Percentiles rank a stretch among this genome's conserved stretches.
Evolutionary conservation across 2,888 invertebrate species (phyloP).

Genomic region (Drosophila dives): DNA sequence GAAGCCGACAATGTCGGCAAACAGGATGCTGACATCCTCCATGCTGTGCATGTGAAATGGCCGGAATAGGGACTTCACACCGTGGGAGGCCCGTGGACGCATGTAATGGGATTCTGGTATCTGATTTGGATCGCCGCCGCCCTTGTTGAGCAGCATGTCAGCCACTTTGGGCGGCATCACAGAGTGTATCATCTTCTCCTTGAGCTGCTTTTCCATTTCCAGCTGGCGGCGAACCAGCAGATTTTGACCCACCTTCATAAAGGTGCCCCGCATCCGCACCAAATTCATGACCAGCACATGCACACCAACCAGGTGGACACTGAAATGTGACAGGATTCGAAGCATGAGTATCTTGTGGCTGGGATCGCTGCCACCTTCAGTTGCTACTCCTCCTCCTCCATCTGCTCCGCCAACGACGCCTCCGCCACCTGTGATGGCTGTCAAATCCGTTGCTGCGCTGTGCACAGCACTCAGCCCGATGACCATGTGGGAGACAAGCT

Average conservation of each 20-base stretch:
- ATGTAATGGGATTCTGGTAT: constrained; percentile 77
- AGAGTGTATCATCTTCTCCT: constrained; percentile 98
- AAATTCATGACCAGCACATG: constrained; percentile 97
- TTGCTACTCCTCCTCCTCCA: not conserved
- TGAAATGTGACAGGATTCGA: constrained; percentile 92
- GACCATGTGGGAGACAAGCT: constrained; percentile 87
- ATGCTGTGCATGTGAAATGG: constrained; percentile 99
- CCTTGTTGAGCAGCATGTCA: constrained; percentile 92
- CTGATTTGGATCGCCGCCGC: constrained; percentile 81
- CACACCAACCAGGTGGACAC: constrained; percentile 95
- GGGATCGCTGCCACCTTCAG: constrained; percentile 84
- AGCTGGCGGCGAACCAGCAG: constrained; percentile 94
- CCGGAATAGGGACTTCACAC: constrained; percentile 93
- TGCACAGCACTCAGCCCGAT: constrained; percentile 85
- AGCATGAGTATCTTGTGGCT: constrained; percentile 88
- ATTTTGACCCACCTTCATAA: constrained; percentile 98
- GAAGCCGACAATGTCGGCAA: constrained; percentile 99
- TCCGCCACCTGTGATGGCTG: not conserved
- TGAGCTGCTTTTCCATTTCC: constrained; percentile 96
- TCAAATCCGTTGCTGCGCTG: constrained; percentile 47
- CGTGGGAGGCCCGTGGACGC: constrained; percentile 82
- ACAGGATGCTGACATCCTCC: constrained; percentile 98
- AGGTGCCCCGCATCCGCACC: constrained; percentile 97
- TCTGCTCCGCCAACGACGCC: not conserved
- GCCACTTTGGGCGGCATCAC: constrained; percentile 98